Conservation (phyloP, 1,140 invertebrate genomes). For the Drosophila rufa region DNA sequence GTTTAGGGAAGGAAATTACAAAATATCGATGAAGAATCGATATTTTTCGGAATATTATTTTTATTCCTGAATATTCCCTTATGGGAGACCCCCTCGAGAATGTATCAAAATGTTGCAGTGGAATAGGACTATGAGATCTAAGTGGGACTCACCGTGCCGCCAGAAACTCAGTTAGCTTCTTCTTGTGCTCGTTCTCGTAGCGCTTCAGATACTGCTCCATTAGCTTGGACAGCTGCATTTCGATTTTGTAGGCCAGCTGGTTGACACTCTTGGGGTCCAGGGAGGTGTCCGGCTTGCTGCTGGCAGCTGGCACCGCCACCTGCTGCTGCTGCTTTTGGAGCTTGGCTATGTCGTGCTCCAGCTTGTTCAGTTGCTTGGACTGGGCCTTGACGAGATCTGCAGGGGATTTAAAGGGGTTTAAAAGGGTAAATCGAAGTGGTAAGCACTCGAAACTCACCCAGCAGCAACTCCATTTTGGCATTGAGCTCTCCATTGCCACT, state of each 20-base stretch:
- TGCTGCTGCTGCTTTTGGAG: conserved; percentile 57
- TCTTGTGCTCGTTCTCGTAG: conserved; percentile 85
- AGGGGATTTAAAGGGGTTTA: background rate
- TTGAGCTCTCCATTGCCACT: conserved; percentile 51
- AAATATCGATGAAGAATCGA: too few species aligned
- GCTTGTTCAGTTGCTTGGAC: conserved; percentile 69
- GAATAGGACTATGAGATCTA: too few species aligned
- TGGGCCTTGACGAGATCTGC: conserved; percentile 71
- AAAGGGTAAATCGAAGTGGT: background rate
- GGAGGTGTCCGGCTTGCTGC: conserved; percentile 36
- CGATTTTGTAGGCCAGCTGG: conserved; percentile 78
- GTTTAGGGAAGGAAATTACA: too few species aligned
- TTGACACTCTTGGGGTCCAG: conserved; percentile 65
- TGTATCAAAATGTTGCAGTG: too few species aligned
- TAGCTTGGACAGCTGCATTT: conserved; percentile 80
- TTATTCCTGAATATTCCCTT: too few species aligned
- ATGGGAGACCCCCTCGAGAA: too few species aligned
- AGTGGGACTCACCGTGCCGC: conserved; percentile 52
- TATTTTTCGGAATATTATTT: too few species aligned
- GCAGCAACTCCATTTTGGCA: conserved; percentile 70
- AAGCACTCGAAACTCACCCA: conserved; percentile 47
- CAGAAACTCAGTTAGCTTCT: conserved; percentile 71
- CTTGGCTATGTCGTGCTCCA: conserved; percentile 69
- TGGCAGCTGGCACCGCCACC: conserved; percentile 1
- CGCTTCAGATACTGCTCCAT: conserved; percentile 84